Evolutionary conservation across 2,888 invertebrate genomes (phyloP).

Genomic region (Periphyllus acericola): DNA sequence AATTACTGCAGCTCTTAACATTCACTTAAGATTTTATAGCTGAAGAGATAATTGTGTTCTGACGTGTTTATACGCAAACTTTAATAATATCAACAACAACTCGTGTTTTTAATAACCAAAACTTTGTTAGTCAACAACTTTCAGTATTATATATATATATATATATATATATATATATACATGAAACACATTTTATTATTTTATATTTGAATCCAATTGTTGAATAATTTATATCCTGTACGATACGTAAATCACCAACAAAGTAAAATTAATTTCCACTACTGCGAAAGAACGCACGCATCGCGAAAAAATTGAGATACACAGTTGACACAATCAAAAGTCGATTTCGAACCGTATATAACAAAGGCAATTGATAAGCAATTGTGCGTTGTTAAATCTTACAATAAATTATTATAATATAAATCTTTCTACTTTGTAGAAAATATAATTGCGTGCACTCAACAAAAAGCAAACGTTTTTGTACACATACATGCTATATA

Average conservation of each 20-base stretch:
- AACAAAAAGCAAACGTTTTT: conserved; percentile 1
- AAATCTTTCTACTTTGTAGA: too few relatives aligned
- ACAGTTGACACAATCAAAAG: not conserved
- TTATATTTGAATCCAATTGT: too few relatives aligned
- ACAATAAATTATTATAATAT: too few relatives aligned
- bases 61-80: conserved; percentile 52
- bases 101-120: conserved; percentile 47
- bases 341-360: not conserved
- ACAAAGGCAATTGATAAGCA: not conserved
- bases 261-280: too few relatives aligned
- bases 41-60: conserved; percentile 55
- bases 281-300: too few relatives aligned
- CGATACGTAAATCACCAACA: too few relatives aligned
- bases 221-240: too few relatives aligned
- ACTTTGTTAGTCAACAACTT: conserved; percentile 50
- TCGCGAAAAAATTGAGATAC: too few relatives aligned
- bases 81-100: conserved; percentile 46
- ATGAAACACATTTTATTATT: too few relatives aligned
- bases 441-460: not conserved
- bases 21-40: conserved; percentile 48
- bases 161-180: too few relatives aligned
- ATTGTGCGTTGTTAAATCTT: not conserved
- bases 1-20: conserved; percentile 50
- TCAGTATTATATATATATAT: not conserved
- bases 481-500: not conserved